Evolutionary conservation across 2,888 invertebrate species (phyloP).

Genomic region (Sialis lutaria): DNA sequence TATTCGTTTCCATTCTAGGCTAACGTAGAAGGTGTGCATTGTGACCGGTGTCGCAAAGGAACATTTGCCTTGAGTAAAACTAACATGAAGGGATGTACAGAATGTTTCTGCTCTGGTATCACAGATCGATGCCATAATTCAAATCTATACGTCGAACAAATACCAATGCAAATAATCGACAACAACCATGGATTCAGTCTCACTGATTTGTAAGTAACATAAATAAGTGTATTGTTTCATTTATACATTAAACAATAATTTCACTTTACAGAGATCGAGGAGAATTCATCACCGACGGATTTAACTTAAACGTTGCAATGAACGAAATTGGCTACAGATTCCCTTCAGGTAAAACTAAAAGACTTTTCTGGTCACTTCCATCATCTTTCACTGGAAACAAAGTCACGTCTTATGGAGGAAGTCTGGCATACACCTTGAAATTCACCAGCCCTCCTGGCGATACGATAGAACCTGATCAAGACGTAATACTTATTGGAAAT

Average conservation of each 20-base stretch:
- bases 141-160: slow-evolving; percentile 41
- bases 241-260: slow-evolving; percentile 11
- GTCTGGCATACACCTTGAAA: slow-evolving; percentile 52
- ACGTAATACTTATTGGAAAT: slow-evolving; percentile 68
- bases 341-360: slow-evolving; percentile 25
- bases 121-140: slow-evolving; percentile 56
- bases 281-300: slow-evolving; percentile 27
- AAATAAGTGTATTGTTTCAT: not conserved
- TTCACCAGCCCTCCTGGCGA: slow-evolving; percentile 40
- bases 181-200: slow-evolving; percentile 40
- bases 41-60: slow-evolving; percentile 61
- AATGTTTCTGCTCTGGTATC: slow-evolving; percentile 80
- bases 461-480: slow-evolving; percentile 44
- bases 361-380: slow-evolving; percentile 63
- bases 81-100: slow-evolving; percentile 63
- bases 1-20: slow-evolving; percentile 23
- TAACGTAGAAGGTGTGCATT: slow-evolving; percentile 62
- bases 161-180: slow-evolving; percentile 41
- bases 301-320: slow-evolving; percentile 31
- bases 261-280: slow-evolving; percentile 13
- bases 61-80: slow-evolving; percentile 56
- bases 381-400: slow-evolving; percentile 50
- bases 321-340: slow-evolving; percentile 46
- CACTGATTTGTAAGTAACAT: slow-evolving; percentile 33
- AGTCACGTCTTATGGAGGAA: slow-evolving; percentile 77